Base-by-base conservation (phyloP, 2,797 vertebrate species). In the Phylloscopus collybita region DNA sequence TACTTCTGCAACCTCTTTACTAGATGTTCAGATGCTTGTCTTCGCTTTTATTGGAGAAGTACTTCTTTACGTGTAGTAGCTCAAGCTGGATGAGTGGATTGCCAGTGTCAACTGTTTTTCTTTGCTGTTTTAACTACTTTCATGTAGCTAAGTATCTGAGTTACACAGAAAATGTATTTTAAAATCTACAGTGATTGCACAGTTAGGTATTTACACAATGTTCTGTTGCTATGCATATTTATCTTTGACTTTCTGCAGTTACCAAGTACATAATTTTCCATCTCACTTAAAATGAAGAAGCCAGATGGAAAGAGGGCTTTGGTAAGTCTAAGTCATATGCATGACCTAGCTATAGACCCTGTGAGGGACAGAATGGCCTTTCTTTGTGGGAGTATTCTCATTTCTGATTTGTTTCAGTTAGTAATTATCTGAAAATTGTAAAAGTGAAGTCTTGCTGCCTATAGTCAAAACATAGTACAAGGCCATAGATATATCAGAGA, bases 161-260 rank as follows among this genome's bases (percentile, higher is more conserved):
- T 71, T 61, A 72, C 59, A 86, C 8, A 62, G 59, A 94, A 93
- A 92, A 88, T 54, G 49, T 92, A 44, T 92, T 96, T 92, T 57
- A 62, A 88, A 95, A 81, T 64, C 56, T 76, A 81, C 69, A 84
- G 19, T 75, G 59, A 45, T 50, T 91, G 44, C 60, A 62, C 59
- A 75, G 87, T 90, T 90, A 78, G 85, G 57, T 90, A 94, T 88
- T 96, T 92, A 81, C 70, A 84, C 87, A 90, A 30, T 90, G 66
- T 79, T 94, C 87, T 88, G 5, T 20, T 70, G 29, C 75, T 92
- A 51, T 94, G 82, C 32, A 90, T 94, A 84, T 92, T 92, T 88
- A 56, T 72, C 62, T 94, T 91, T 88, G 82, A 91, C 73, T 87
- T 95, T 93, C 3, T 0, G 2, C 47, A 61, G 47, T 65, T 65